phyloP scores from a whole-genome alignment of 2,888 invertebrate species.

The Drosophila recens region DNA sequence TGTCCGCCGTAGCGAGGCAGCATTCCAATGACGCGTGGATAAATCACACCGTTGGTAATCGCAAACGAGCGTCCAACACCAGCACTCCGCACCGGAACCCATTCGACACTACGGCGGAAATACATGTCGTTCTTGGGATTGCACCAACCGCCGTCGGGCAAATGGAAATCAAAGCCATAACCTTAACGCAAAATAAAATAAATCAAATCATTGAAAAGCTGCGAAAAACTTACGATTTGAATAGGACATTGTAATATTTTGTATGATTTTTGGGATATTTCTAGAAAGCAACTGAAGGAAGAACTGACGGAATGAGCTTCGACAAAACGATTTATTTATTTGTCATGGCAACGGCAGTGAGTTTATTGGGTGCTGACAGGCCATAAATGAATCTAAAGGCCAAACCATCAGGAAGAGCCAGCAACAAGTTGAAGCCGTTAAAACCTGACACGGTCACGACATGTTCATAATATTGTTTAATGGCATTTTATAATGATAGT shows the following conservation, averaged over 20 bases:
- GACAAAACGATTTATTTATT: slow-evolving; percentile 65
- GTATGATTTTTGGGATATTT: slow-evolving; percentile 3
- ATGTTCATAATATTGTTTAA: slow-evolving; percentile 42
- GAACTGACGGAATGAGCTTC: slow-evolving; percentile 52
- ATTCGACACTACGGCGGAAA: slow-evolving; percentile 90
- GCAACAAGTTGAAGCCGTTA: slow-evolving; percentile 55
- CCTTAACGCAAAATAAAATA: slow-evolving; percentile 34
- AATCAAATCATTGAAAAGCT: background rate
- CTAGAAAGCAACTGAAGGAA: slow-evolving; percentile 29
- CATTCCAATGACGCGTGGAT: slow-evolving; percentile 91
- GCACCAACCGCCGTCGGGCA: slow-evolving; percentile 90
- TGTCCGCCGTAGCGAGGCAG: slow-evolving; percentile 92
- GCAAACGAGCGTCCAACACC: slow-evolving; percentile 79
- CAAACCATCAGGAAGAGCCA: slow-evolving; percentile 25
- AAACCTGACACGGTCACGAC: slow-evolving; percentile 54
- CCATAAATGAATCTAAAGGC: slow-evolving; percentile 19
- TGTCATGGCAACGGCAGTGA: slow-evolving; percentile 58
- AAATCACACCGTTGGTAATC: slow-evolving; percentile 87
- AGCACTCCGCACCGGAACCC: slow-evolving; percentile 87
- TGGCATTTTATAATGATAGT: slow-evolving; percentile 38
- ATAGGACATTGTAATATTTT: slow-evolving; percentile 57
- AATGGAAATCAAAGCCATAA: slow-evolving; percentile 71
- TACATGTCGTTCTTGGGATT: slow-evolving; percentile 91
- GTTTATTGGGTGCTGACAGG: slow-evolving; percentile 34
- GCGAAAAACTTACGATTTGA: slow-evolving; percentile 58